A percentile compares a stretch with the other conserved stretches of the same genome.
phyloP scores from a whole-genome alignment of 2,113 vertebrate genomes.

The Rhea pennata region DNA sequence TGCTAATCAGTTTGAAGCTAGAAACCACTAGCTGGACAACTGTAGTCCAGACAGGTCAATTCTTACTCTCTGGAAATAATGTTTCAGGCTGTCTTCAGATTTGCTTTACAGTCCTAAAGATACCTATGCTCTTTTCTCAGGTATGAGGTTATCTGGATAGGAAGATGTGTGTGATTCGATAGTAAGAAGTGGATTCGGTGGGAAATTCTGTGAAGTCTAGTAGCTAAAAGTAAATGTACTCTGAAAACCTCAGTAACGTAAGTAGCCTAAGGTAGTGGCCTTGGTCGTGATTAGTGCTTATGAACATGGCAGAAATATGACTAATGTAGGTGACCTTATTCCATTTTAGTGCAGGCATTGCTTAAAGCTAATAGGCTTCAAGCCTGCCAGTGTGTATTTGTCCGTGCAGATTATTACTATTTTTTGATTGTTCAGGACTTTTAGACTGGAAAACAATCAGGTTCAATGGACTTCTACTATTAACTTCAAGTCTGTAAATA shows the following conservation, averaged over 20 bases:
- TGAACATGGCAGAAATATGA: neutral
- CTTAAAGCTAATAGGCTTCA: conserved; percentile 32
- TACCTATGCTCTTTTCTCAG: neutral
- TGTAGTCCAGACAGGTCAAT: neutral
- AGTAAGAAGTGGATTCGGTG: neutral
- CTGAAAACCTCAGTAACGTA: neutral
- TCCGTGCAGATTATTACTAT: neutral
- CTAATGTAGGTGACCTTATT: neutral
- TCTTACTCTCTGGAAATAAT: neutral
- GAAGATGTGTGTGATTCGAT: neutral
- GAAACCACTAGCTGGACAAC: neutral
- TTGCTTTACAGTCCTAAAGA: neutral
- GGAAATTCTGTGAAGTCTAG: neutral
- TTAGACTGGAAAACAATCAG: neutral
- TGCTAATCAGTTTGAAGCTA: neutral
- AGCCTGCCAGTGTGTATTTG: neutral
- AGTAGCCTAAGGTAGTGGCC: neutral
- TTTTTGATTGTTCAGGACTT: neutral
- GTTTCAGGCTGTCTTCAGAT: neutral
- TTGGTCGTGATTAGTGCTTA: neutral
- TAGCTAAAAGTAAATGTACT: neutral
- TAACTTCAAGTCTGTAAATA: neutral
- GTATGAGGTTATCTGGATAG: neutral
- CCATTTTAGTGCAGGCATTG: neutral
- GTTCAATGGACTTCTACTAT: neutral